Conservation (phyloP, 2,113 vertebrate species). For the Notiomystis cincta region DNA sequence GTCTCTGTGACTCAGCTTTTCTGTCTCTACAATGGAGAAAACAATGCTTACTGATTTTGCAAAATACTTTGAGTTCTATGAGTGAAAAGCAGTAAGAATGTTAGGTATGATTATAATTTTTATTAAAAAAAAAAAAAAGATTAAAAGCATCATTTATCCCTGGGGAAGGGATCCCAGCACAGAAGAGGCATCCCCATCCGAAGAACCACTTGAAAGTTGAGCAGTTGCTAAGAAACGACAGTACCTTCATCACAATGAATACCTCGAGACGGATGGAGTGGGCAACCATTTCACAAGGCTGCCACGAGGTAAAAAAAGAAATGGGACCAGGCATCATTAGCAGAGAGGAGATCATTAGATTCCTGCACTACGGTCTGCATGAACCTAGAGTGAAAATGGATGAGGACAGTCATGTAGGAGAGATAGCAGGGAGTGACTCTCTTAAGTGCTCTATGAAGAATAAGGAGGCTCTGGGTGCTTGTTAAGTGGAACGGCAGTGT, state of each 20-base stretch:
- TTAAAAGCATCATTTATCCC: background rate
- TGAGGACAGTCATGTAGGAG: constrained; percentile 15
- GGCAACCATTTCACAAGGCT: constrained; percentile 40
- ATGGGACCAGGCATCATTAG: constrained; percentile 28
- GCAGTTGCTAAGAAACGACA: constrained; percentile 27
- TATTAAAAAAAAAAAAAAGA: background rate
- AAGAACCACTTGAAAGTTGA: constrained; percentile 20
- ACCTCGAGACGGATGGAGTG: background rate
- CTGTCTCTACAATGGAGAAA: background rate
- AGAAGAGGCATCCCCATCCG: background rate
- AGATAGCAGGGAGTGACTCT: constrained; percentile 18
- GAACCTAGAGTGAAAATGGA: background rate
- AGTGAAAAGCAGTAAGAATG: background rate
- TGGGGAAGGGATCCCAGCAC: background rate
- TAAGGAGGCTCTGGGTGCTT: constrained; percentile 58
- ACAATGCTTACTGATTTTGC: background rate
- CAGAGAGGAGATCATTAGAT: constrained; percentile 49
- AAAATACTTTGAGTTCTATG: background rate
- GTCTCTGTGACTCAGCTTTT: constrained; percentile 46
- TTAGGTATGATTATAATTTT: background rate
- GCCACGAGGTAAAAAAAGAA: background rate
- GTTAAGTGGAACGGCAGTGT: constrained; percentile 20
- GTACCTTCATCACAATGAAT: background rate
- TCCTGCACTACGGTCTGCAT: background rate
- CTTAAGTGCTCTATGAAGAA: constrained; percentile 45